Evolutionary conservation across 2,797 vertebrate species (phyloP), one percentile per base, ranked within the genome.

Genomic region (Atherinosoma microstoma): DNA sequence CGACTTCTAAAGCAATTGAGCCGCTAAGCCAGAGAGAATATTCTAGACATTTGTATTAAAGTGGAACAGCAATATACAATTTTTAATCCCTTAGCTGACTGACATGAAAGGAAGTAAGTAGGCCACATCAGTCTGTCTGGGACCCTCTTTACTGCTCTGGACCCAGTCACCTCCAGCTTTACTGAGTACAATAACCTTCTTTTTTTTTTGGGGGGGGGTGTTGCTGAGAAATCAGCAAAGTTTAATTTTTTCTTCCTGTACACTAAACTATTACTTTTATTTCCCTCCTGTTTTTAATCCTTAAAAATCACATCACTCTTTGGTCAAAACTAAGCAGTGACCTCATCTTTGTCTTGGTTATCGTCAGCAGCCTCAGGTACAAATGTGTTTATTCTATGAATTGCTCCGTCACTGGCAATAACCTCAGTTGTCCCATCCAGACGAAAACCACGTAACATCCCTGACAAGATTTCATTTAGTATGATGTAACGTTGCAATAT

Each of bases 11-110:
- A 79, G 81, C 80, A 53, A 75, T 12, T 64, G 54, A 67, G 35
- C 53, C 8, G 9, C 62, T 75, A 64, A 83, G 66, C 68, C 57
- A 35, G 20, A 61, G 30, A 74, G 80, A 75, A 79, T 65, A 86
- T 78, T 77, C 74, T 66, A 58, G 27, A 73, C 20, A 40, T 54
- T 56, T 51, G 62, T 18, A 34, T 67, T 70, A 1, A 80, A 83
- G 69, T 73, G 49, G 58, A 70, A n/a, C 58, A 49, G 78, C 22
- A 16, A 35, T 47, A 72, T 0, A 35, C 6, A 10, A 32, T 3
- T 16, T 66, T 35, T 22, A 61, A 20, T 58, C 13, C n/a, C 16
- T 51, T 36, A 67, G 32, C 66, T 4, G 27, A 58, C 36, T 32
- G 45, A 64, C 0, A 42, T 9, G 2, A 36, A 53, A 29, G 27